Percentiles rank a stretch among this genome's conserved stretches.
Conservation (phyloP, 64 coral and sea anemone species). For the Hydrozoanthus tunicans region DNA sequence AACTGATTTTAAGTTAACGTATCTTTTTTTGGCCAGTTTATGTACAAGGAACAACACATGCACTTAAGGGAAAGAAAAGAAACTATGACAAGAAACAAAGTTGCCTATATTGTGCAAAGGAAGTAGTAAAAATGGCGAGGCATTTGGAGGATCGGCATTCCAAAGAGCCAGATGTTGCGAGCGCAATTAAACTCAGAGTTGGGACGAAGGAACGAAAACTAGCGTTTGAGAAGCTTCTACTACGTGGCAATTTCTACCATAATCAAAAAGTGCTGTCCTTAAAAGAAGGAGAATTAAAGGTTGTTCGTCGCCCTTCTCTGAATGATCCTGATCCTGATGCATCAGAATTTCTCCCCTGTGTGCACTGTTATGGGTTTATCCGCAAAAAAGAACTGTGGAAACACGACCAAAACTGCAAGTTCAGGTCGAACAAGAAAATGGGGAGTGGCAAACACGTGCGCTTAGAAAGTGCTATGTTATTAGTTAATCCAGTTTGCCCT, state of each 20-base stretch:
- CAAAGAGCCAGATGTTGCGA: background rate
- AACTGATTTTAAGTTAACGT: background rate
- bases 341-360: constrained; percentile 6
- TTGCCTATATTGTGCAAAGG: constrained; percentile 44
- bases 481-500: background rate
- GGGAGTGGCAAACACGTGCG: background rate
- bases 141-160: background rate
- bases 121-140: constrained; percentile 7
- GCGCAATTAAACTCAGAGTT: background rate
- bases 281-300: background rate
- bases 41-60: background rate
- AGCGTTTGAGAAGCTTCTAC: background rate
- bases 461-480: background rate
- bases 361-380: background rate
- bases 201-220: background rate
- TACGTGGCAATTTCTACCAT: background rate
- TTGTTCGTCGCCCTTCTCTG: background rate
- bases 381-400: background rate
- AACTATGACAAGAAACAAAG: constrained; percentile 43
- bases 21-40: background rate
- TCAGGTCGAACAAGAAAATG: background rate
- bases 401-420: background rate
- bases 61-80: background rate
- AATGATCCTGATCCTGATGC: background rate
- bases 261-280: background rate